Evolutionary conservation across 1,140 invertebrate genomes (phyloP), one percentile per base, ranked within the genome.

Genomic region (Idris sp.): DNA sequence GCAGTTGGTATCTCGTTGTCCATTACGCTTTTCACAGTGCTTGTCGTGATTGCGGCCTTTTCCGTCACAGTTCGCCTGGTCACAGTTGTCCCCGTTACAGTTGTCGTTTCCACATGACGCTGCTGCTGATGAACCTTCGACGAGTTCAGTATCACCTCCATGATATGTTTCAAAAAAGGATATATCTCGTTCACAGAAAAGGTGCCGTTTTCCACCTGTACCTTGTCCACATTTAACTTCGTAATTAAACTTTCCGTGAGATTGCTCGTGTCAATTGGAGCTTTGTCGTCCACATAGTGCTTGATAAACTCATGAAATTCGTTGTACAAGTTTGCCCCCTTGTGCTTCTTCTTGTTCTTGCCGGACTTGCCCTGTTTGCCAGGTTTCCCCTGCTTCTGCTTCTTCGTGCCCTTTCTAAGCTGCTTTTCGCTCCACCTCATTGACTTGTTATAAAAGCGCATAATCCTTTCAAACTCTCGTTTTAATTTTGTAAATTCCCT

Each of bases 131-230:
- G 68, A 1, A 8, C 16, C 18, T 75, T 79, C 2, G 79, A 80
- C 18, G 75, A 61, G 44, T 86, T 87, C 54, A 87, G 64, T 76
- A 82, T 84, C 54, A 81, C 79, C 31, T 87, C 85, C 79, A 87
- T 88, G 86, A 88, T 88, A 88, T 88, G 86, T 87, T 85, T 87
- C 77, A 87, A 85, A 72, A 87, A 86, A 30, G 85, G 81, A 77
- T 88, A 88, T 72, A 87, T 84, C 49, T 88, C 83, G 35, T 81
- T 82, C 0, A 85, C 73, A 2, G 83, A 83, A 49, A 87, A 86
- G 15, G 74, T 87, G 7, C 84, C 84, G 30, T 88, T 88, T 7
- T 76, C 78, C 13, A 83, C 79, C 3, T 81, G 79, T 9, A 83
- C 79, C 41, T 86, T 86, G 30, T 87, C 83, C 13, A 86, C 79